Percentiles rank a stretch among this genome's conserved stretches.
Evolutionary conservation across 2,797 vertebrate genomes (phyloP).

Genomic region (Erethizon dorsatum): DNA sequence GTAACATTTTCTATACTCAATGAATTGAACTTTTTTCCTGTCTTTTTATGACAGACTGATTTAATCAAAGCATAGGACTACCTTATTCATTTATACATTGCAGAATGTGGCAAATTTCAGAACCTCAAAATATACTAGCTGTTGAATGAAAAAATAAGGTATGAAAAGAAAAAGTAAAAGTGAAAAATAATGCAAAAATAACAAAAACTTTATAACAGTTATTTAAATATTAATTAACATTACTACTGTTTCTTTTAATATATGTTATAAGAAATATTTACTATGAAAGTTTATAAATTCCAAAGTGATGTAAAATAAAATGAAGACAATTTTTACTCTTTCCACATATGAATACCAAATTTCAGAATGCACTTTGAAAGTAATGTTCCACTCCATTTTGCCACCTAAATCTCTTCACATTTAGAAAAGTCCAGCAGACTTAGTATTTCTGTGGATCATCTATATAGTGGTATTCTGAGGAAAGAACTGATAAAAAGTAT

Average conservation of each 20-base stretch:
- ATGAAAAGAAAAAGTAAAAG: background rate
- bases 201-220: background rate
- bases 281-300: background rate
- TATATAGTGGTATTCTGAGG: accelerated
- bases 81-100: conserved; percentile 50
- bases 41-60: conserved; percentile 42
- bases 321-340: background rate
- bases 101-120: background rate
- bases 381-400: background rate
- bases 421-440: background rate
- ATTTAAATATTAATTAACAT: background rate
- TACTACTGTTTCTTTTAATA: background rate
- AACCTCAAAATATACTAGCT: background rate
- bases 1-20: conserved; percentile 16
- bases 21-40: conserved; percentile 10
- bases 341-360: background rate
- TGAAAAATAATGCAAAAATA: background rate
- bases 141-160: background rate
- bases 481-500: background rate
- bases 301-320: background rate
- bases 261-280: background rate
- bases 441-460: background rate
- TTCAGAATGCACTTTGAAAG: background rate
- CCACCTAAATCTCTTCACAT: background rate
- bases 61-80: background rate